Evolutionary conservation across 2,797 vertebrate genomes (phyloP), one percentile per base, ranked within the genome.

Genomic region (Pangasius djambal): DNA sequence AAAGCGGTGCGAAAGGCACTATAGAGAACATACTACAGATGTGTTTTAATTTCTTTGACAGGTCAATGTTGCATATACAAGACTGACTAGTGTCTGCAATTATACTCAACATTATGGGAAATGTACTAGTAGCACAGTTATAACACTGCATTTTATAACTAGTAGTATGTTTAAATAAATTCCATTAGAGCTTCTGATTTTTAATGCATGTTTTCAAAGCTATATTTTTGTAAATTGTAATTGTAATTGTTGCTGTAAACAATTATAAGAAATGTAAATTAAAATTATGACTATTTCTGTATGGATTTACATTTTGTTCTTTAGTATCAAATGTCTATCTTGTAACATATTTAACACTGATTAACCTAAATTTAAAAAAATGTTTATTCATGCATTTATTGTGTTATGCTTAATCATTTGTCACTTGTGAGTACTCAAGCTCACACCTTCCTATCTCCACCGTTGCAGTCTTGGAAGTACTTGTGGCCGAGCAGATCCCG

Each of bases 401-500:
- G 34, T 61, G 22, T 83, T 83, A 63, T 16, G 12, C 22, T 44
- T 61, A 61, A 28, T 18, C 16, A 34, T 25, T 20, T 3, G 79
- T 12, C 40, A 69, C 18, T 28, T 28, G 34, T 44, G 25, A 48
- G 10, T 31, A 4, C 67, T n/a, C 10, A 34, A 16, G 22, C 61
- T 77, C 22, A 63, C 31, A 98, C 99, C 97, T 99, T 99, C 86
- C 97, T 97, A 92, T 95, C 97, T 87, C 98, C 99, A 22, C 96
- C 96, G 0, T 95, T 96, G 92, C 97, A 98, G 52, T 99, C 98
- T 87, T 99, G 98, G 89, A 99, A 99, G 94, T 99, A 99, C 83
- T 99, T 99, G 93, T 99, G 99, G 59, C 97, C 94, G 48, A 99
- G 96, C 25, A 99, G 95, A 93, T 99, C 99, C 31, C 99, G 96